A percentile compares a stretch with the other conserved stretches of the same genome.
phyloP scores from a whole-genome alignment of 2,888 invertebrate genomes.

The Pseudoips prasinana region DNA sequence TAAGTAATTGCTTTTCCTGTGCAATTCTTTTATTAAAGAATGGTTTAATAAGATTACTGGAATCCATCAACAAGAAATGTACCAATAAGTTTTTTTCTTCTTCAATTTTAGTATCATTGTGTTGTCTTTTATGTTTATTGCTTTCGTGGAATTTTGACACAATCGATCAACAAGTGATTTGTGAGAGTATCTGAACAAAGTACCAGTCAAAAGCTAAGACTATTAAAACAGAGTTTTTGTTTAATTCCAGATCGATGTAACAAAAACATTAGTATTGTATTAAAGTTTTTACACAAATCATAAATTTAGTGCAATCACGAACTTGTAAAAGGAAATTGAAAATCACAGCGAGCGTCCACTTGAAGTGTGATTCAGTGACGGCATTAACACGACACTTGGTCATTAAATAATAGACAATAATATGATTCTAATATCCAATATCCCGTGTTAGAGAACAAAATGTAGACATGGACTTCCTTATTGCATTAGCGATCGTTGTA shows the following conservation, averaged over 20 bases:
- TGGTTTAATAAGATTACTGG: too few species aligned
- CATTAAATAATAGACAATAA: slow-evolving; percentile 41
- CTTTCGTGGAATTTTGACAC: too few species aligned
- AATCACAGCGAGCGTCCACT: slow-evolving; percentile 26
- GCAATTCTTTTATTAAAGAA: too few species aligned
- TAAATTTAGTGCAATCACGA: slow-evolving; percentile 5
- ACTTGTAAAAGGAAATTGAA: slow-evolving; percentile 23
- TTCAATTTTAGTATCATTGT: too few species aligned
- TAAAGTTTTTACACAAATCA: slow-evolving; percentile 3
- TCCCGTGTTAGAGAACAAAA: slow-evolving; percentile 49
- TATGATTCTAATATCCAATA: slow-evolving; percentile 51
- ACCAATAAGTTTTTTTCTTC: too few species aligned
- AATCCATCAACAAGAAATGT: too few species aligned
- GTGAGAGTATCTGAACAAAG: neutral
- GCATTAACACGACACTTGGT: slow-evolving; percentile 31
- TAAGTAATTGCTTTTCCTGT: too few species aligned
- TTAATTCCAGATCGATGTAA: slow-evolving; percentile 1
- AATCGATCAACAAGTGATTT: neutral
- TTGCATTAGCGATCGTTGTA: slow-evolving; percentile 59
- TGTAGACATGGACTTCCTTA: slow-evolving; percentile 71
- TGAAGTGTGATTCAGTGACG: slow-evolving; percentile 26
- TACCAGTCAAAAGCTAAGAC: neutral
- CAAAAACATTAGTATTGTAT: neutral
- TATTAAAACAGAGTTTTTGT: neutral
- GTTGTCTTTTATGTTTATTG: too few species aligned